A percentile compares a stretch with the other conserved stretches of the same genome.
phyloP scores from a whole-genome alignment of 2,797 vertebrate genomes.

The Melanotaenia parkinsoni region DNA sequence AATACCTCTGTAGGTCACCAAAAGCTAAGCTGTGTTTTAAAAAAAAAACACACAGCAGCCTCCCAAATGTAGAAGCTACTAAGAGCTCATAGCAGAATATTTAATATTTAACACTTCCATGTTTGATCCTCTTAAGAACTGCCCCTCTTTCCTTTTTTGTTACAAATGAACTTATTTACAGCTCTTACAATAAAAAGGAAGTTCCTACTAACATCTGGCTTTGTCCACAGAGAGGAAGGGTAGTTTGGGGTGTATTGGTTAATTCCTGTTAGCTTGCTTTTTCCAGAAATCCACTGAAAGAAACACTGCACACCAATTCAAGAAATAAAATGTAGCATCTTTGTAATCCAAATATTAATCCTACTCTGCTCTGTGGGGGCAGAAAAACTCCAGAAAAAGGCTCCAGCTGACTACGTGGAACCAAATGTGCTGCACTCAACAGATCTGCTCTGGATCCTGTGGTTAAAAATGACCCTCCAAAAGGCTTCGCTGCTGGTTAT shows the following conservation, averaged over 20 bases:
- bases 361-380: neutral
- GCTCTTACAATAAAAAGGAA: neutral
- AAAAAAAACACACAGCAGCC: neutral
- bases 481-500: neutral
- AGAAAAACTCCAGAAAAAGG: no score
- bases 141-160: slow-evolving; percentile 10
- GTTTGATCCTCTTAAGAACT: slow-evolving; percentile 3
- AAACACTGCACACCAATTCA: neutral
- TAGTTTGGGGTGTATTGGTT: neutral
- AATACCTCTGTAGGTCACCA: neutral
- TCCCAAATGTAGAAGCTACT: neutral
- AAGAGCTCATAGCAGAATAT: neutral
- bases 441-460: neutral
- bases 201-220: neutral
- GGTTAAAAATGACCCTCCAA: neutral
- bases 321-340: neutral
- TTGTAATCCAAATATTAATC: neutral
- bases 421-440: neutral
- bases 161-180: neutral
- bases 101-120: slow-evolving; percentile 1
- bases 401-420: neutral
- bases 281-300: neutral
- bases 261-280: neutral
- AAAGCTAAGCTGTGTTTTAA: slow-evolving; percentile 1
- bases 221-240: neutral